A percentile compares a stretch with the other conserved stretches of the same genome.
Conservation (phyloP, 1,140 invertebrate species). For the Eufriesea mexicana region DNA sequence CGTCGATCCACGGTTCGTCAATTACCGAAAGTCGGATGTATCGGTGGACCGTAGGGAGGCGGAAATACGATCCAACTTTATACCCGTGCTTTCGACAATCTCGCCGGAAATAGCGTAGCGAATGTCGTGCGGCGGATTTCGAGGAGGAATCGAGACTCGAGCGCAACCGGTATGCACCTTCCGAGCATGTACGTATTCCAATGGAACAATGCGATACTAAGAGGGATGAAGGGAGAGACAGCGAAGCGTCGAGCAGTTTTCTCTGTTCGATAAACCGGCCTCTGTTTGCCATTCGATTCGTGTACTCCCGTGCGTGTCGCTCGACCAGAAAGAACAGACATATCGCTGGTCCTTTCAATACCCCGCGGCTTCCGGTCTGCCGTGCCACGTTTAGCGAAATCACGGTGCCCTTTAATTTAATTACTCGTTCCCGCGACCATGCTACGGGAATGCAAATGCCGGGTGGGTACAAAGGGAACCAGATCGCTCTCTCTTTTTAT, state of each 20-base stretch:
- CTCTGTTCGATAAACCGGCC: conserved; percentile 57
- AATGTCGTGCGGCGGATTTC: conserved; percentile 55
- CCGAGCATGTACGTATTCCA: conserved; percentile 55
- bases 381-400: background rate
- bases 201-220: conserved; percentile 65
- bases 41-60: conserved; percentile 23
- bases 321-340: conserved; percentile 38
- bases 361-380: background rate
- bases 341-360: conserved; percentile 52
- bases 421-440: background rate
- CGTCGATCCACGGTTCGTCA: conserved; percentile 57
- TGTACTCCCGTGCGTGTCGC: conserved; percentile 26
- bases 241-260: conserved; percentile 44
- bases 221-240: background rate
- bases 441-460: background rate
- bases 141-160: conserved; percentile 29
- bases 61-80: conserved; percentile 69
- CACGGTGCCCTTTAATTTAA: conserved; percentile 17
- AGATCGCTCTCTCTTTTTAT: background rate
- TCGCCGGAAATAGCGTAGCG: conserved; percentile 66
- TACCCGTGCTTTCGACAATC: conserved; percentile 69
- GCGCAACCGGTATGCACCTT: conserved; percentile 36
- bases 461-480: background rate
- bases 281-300: conserved; percentile 64
- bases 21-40: conserved; percentile 60